Base-by-base conservation (phyloP, 1,140 invertebrate species). In the Chlorops oryzae region DNA sequence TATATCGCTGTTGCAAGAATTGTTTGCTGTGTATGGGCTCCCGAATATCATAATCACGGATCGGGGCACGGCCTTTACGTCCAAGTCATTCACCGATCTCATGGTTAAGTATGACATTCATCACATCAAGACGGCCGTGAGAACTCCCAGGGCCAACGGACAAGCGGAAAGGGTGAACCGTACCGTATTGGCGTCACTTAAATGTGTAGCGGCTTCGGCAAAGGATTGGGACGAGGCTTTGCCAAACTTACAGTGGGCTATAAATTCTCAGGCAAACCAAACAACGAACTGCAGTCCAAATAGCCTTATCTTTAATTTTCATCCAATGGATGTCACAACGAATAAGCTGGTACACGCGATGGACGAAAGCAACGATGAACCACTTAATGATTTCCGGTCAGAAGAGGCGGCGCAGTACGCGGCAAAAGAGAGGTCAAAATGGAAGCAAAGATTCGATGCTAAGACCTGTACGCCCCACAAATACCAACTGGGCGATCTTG, bases 51-150 rank as follows among this genome's bases (percentile, higher is more conserved):
- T 59, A 38, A 45, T 61, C 0, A 48, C 46, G 12, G 59, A 64
- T 34, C 55, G 57, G 25, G 54, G 55, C 22, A 48, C 48, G 6
- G 46, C 55, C 40, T 60, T 59, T 47, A 41, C 44, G 10, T 57
- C 59, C 3, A n/a, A n/a, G n/a, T n/a, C n/a, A n/a, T 65, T 72
- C 35, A 24, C 47, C 21, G 43, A 61, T 6, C 59, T 63, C 37
- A 57, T 58, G 34, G 22, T 41, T 10, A 21, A 56, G 13, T 40
- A 61, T 7, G 50, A 51, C 1, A 61, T 72, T 17, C 52, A 47
- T 27, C 60, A 67, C n/a, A 40, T 63, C 0, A 17, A 55, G n/a
- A 71, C 62, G 51, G 65, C 65, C 2, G 58, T 71, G 3, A 57
- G 56, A 18, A 57, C 55, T n/a, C 61, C 66, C 0, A 48, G 62